Base-by-base conservation (phyloP, 2,797 vertebrate species). In the Myiotriccus ornatus region DNA sequence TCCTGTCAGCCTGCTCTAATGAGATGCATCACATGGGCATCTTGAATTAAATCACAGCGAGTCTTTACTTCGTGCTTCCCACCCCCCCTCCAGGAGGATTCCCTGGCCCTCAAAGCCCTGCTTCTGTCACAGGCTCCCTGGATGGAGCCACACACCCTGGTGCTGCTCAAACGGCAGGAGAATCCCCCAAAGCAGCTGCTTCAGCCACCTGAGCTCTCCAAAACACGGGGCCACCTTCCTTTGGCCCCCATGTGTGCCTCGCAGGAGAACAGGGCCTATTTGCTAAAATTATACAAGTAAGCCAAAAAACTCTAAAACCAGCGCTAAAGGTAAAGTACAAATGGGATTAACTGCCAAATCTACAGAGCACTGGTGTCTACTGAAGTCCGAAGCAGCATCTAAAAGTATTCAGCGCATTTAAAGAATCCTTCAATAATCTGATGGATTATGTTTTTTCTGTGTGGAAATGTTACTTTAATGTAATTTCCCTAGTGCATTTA, bases 401-500 rank as follows among this genome's bases (percentile, higher is more conserved):
- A 49, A 22, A 82, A 89, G 44, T 64, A 84, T 59, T 88, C 67
- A 69, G 62, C 63, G 84, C 22, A 21, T 69, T 13, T 81, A 69
- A 92, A 92, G 57, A 87, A 71, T 55, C 79, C 65, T 86, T 91
- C 57, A 76, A 50, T 70, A 93, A 83, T 24, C 46, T 43, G 60
- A 89, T 70, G 23, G 69, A 59, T 77, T 70, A 7, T n/a, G 64
- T 85, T 90, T 82, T 50, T 62, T 47, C 35, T 76, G 13, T 2
- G 5, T 82, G 57, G 63, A 86, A 94, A 86, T 60, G 47, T 71
- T 91, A 62, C 69, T 89, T 89, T 67, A 75, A 76, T 69, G 52
- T 50, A 63, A 95, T 85, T 95, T 91, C 90, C 82, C 82, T 27
- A 34, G 43, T 43, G 87, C 64, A 75, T 88, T 91, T 81, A 79